Base-by-base conservation (phyloP, 1,140 invertebrate genomes). In the Hypsibius dujardini region DNA sequence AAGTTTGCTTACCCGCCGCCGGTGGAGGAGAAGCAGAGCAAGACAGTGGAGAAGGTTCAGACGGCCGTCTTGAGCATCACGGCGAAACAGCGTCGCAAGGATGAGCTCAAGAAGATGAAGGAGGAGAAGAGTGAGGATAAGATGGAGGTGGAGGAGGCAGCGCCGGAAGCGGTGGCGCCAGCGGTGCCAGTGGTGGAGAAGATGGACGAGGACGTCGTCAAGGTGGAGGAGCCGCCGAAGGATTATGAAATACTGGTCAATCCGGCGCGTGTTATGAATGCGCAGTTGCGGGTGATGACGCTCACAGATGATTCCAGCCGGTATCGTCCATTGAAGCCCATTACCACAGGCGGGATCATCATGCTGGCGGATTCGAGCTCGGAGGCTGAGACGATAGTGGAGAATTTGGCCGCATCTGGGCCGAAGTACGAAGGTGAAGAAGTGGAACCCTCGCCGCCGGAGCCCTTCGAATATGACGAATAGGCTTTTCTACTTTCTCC, bases 61-160 rank as follows among this genome's bases (percentile, higher is more conserved):
- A 98, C 94, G 28, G 95, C 95, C 3, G 91, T 98, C 1, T 82
- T 99, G 40, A 96, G 92, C 77, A 97, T 97, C 75, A 95, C 95
- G 0, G 92, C 92, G 1, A 86, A 91, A 74, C 79, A 80, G 73
- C 76, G 78, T 73, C 78, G 79, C 71, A 80, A 80, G 70, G 75
- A 75, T 70, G 78, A 79, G 76, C 76, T 46, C 77, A 78, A 89
- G 73, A 86, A 91, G 73, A 85, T 89, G 45, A 87, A 90, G 73
- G 83, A 82, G 1, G 84, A 85, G 69, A 79, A 83, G 69, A 82
- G 82, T 14, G 83, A 84, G 47, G 76, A 75, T 46, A 82, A 82
- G 74, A 81, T 83, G 81, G 81, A 76, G 42, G 76, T 77, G 40
- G 77, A 86, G 40, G 85, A 86, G 56, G 87, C 87, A 78, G 87